Evolutionary conservation across 2,797 vertebrate genomes (phyloP).

Genomic region (Sebastes melanostomus): DNA sequence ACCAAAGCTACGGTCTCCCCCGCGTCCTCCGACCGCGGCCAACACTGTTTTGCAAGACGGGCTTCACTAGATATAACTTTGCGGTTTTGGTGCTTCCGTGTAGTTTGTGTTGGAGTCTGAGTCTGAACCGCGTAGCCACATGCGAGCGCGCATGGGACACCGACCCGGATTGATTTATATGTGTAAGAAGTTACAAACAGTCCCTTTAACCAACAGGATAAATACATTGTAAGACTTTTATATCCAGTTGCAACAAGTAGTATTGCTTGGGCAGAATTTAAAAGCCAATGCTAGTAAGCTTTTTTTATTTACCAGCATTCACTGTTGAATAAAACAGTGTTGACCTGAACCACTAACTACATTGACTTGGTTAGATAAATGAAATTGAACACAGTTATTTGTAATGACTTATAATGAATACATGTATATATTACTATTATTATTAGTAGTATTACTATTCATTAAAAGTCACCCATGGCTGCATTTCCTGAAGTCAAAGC

Average conservation of each 20-base stretch:
- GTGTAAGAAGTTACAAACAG: too few relatives aligned
- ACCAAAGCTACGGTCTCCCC: too few relatives aligned
- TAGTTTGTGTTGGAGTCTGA: too few relatives aligned
- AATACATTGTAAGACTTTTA: neutral
- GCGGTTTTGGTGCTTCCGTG: too few relatives aligned
- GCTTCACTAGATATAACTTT: too few relatives aligned
- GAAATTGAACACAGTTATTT: neutral
- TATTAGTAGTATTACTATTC: neutral
- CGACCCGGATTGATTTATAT: too few relatives aligned
- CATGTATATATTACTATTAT: neutral
- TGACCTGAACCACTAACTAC: neutral
- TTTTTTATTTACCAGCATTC: neutral
- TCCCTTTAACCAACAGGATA: neutral
- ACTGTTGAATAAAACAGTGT: neutral
- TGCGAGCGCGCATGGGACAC: fast-evolving
- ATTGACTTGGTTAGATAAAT: neutral
- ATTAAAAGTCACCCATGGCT: neutral
- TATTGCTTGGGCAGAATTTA: neutral
- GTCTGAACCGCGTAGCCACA: too few relatives aligned
- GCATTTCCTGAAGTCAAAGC: neutral
- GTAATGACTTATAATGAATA: neutral
- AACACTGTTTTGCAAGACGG: too few relatives aligned
- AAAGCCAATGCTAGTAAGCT: neutral
- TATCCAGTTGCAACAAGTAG: neutral
- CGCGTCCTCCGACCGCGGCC: too few relatives aligned